A percentile compares a stretch with the other conserved stretches of the same genome.
Conservation (phyloP, 2,113 vertebrate species). For the Pterocles orientalis region DNA sequence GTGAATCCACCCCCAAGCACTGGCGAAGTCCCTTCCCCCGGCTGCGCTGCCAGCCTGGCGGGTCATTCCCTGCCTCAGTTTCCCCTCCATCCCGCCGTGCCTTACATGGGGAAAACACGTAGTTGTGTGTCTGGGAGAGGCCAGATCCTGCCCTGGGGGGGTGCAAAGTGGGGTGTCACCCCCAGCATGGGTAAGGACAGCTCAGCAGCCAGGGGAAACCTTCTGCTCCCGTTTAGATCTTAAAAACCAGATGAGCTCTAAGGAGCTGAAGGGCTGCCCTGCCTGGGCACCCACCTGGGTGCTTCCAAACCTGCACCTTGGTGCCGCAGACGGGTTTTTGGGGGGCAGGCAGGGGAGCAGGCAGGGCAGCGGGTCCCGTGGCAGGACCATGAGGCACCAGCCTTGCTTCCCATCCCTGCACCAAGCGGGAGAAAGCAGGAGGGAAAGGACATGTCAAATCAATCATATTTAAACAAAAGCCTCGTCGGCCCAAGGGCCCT, state of each 20-base stretch:
- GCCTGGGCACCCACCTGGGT: rapidly evolving
- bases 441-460: slow-evolving; percentile 88
- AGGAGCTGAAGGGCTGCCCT: not conserved
- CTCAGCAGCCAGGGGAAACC: not conserved
- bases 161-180: rapidly evolving
- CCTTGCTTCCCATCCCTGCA: not conserved
- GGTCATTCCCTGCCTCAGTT: not conserved
- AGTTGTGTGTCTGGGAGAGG: not conserved
- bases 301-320: not conserved
- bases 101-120: not conserved
- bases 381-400: not conserved
- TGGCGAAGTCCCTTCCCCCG: not conserved
- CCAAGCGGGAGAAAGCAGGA: slow-evolving; percentile 30
- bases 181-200: not conserved
- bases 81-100: not conserved
- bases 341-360: not conserved
- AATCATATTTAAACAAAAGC: slow-evolving; percentile 99
- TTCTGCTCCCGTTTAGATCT: not conserved
- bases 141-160: rapidly evolving
- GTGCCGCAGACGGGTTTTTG: not conserved
- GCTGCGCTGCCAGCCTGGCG: not conserved
- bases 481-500: slow-evolving; percentile 89
- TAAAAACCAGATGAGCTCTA: not conserved
- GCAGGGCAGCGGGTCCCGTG: not conserved
- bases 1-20: not conserved